phyloP scores from a whole-genome alignment of 2,888 invertebrate genomes.

The Theristus sp. region DNA sequence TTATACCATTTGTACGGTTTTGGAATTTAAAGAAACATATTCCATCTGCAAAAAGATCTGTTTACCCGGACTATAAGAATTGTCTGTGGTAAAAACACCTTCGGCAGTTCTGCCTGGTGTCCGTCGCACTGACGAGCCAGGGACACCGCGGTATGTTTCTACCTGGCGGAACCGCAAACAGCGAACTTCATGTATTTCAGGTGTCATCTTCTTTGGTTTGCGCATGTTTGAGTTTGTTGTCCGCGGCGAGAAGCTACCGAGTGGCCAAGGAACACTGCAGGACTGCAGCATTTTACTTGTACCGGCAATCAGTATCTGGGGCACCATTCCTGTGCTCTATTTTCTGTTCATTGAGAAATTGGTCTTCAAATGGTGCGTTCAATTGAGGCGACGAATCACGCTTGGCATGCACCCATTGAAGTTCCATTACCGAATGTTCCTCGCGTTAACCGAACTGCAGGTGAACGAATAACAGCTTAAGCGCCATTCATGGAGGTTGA shows the following conservation, averaged over 20 bases:
- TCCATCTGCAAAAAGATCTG: too few species aligned
- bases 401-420: not conserved
- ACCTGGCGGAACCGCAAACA: too few species aligned
- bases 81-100: too few species aligned
- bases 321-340: not conserved
- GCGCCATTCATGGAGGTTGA: too few species aligned
- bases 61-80: too few species aligned
- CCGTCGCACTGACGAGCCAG: too few species aligned
- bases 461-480: too few species aligned
- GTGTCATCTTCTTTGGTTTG: not conserved
- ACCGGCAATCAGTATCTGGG: not conserved
- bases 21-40: not conserved
- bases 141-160: too few species aligned
- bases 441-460: not conserved
- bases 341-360: constrained; percentile 1
- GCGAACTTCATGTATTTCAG: not conserved
- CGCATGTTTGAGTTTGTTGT: not conserved
- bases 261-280: not conserved
- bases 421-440: not conserved
- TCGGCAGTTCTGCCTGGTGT: too few species aligned
- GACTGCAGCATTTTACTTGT: not conserved
- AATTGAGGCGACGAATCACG: not conserved
- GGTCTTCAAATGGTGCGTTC: not conserved
- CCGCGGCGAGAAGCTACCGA: not conserved
- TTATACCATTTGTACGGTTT: not conserved